These are phyloP conservation scores for Choristoneura rosaceana DNA, from an alignment of 2,888 invertebrate genomes.

Conservation along the genomic window DNA sequence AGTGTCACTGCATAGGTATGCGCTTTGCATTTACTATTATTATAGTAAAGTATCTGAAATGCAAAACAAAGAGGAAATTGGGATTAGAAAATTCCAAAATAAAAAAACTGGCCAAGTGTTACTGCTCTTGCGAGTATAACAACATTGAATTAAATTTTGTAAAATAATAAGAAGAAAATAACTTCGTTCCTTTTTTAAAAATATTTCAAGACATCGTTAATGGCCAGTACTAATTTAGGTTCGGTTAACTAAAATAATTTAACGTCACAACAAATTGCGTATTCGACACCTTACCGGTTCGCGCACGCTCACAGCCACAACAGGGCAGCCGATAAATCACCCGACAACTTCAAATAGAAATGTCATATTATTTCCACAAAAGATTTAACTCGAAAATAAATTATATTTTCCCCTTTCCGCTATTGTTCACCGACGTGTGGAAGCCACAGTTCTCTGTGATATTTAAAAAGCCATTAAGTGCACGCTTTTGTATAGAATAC, in stretches of 20 bases:
- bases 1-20: not conserved
- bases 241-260: too few species aligned
- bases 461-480: conserved; percentile 85
- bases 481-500: conserved; percentile 63
- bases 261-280: conserved; percentile 28
- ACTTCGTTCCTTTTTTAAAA: too few species aligned
- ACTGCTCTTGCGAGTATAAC: too few species aligned
- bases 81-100: too few species aligned
- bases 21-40: too few species aligned
- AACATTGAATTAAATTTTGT: too few species aligned
- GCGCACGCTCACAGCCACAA: conserved; percentile 69
- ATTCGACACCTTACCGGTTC: conserved; percentile 66
- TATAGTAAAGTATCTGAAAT: too few species aligned
- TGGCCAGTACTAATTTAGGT: too few species aligned
- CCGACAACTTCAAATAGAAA: conserved; percentile 85
- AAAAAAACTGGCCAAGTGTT: too few species aligned
- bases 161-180: too few species aligned
- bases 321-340: conserved; percentile 83
- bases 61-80: too few species aligned
- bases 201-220: too few species aligned
- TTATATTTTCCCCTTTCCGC: conserved; percentile 81
- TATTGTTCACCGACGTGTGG: conserved; percentile 83
- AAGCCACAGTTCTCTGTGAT: conserved; percentile 77
- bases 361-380: conserved; percentile 86
- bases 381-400: conserved; percentile 87